Evolutionary conservation across 2,888 invertebrate species (phyloP).

Genomic region (Lydus trimaculatus): DNA sequence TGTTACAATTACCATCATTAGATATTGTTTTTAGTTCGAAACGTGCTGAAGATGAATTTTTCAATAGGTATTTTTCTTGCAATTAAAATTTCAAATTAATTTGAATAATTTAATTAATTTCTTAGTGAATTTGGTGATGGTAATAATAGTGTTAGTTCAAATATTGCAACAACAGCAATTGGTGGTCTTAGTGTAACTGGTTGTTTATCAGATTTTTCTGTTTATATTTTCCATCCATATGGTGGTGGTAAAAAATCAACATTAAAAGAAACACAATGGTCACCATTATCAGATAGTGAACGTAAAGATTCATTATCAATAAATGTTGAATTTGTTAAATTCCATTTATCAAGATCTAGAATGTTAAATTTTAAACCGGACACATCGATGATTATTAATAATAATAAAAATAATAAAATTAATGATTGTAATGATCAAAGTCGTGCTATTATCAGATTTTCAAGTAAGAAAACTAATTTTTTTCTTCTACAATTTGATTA

Average conservation of each 20-base stretch:
- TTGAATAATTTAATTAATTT: constrained; percentile 6
- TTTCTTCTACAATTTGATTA: constrained; percentile 2
- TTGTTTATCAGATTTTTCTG: constrained; percentile 95
- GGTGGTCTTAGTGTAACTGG: constrained; percentile 95
- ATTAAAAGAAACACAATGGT: constrained; percentile 82
- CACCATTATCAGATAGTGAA: constrained; percentile 85
- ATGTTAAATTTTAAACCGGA: constrained; percentile 82
- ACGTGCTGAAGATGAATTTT: constrained; percentile 76
- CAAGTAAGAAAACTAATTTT: constrained; percentile 72
- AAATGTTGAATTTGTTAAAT: constrained; percentile 96
- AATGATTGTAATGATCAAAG: constrained; percentile 66
- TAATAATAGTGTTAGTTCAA: constrained; percentile 44
- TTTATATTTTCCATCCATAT: constrained; percentile 98
- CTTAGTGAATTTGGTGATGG: constrained; percentile 65
- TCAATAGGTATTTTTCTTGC: constrained; percentile 45
- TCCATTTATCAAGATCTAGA: constrained; percentile 90
- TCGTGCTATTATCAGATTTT: constrained; percentile 89
- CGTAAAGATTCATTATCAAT: constrained; percentile 95
- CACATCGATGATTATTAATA: constrained; percentile 57
- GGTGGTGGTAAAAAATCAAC: constrained; percentile 91
- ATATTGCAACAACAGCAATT: constrained; percentile 71
- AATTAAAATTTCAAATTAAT: not conserved
- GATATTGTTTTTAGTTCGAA: constrained; percentile 97
- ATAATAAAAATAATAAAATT: constrained; percentile 38
- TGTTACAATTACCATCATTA: constrained; percentile 94